Base-by-base conservation (phyloP, 2,888 invertebrate species). In the Fissipunctia ypsillon region DNA sequence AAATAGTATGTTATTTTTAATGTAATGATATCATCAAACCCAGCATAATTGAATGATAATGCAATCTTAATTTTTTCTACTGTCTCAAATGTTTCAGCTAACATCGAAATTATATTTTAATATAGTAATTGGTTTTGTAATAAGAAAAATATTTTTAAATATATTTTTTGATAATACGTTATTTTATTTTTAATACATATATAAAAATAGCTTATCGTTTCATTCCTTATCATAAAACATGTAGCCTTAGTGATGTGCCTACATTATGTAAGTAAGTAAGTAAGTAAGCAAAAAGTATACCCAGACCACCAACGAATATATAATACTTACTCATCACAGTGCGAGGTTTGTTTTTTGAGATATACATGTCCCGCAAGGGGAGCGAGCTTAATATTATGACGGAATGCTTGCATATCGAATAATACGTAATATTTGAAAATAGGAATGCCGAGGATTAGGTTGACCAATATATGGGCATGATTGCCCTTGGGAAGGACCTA, bases 161-260 rank as follows among this genome's bases (percentile, higher is more conserved):
- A 84, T 93, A 93, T 94, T 93, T 93, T 93, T 92, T 90, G 88
- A 91, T 91, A 90, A 87, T 87, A 88, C 84, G 87, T 91, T 91
- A 84, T 91, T 91, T 91, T 80, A 79, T 82, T 86, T 84, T 63
- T 76, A 72, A 76, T 83, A 80, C 63, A 78, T 74, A 63, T 66
- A 70, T 63, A 22, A 57, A 69, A 41, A 16, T 28, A 14, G 4
- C 43, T 6, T n/a, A 31, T 5, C n/a, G n/a, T 64, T 64, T 64
- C 54, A 64, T 64, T 64, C 31, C 16, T 12, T n/a, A 22, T 45
- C 3, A 19, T 54, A 2, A 28, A 54, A 28, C 16, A 16, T 28
- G 3, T 52, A 2, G 16, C 6, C 6, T n/a, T n/a, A 25, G 14
- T 25, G 25, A 2, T 12, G 12, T 50, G n/a, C n/a, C 25, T 25